Conservation (phyloP, 2,113 vertebrate species). For the Aptenodytes patagonicus region DNA sequence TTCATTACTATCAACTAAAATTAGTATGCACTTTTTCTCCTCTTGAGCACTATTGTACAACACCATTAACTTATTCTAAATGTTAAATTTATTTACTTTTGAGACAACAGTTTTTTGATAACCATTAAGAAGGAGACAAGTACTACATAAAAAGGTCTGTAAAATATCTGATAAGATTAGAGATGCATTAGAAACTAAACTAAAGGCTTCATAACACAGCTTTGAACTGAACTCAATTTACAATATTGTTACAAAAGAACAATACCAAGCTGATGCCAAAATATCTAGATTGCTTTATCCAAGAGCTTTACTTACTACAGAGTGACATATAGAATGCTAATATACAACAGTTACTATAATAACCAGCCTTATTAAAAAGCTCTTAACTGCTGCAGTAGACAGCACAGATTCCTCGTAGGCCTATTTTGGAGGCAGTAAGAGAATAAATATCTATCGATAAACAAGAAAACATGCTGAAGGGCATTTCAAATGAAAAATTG, state of each 20-base stretch:
- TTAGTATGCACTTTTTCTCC: not conserved
- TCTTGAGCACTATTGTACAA: not conserved
- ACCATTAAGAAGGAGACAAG: not conserved
- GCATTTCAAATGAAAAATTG: not conserved
- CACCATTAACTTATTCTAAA: not conserved
- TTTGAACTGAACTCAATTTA: not conserved
- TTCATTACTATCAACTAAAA: not conserved
- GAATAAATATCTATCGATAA: not conserved
- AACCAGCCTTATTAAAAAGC: not conserved
- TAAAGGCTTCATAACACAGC: not conserved
- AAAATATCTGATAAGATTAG: not conserved
- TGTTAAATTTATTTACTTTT: constrained; percentile 1
- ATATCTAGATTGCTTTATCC: not conserved
- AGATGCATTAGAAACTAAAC: not conserved
- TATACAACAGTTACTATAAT: not conserved
- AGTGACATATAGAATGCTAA: not conserved
- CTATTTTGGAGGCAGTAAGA: not conserved
- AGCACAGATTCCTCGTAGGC: not conserved
- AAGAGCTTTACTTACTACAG: not conserved
- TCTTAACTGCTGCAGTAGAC: not conserved
- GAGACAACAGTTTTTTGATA: not conserved
- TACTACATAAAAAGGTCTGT: not conserved
- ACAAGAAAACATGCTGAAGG: not conserved
- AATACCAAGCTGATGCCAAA: not conserved
- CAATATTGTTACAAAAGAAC: not conserved